Evolutionary conservation across 2,113 vertebrate species (phyloP).

Genomic region (Lota lota): DNA sequence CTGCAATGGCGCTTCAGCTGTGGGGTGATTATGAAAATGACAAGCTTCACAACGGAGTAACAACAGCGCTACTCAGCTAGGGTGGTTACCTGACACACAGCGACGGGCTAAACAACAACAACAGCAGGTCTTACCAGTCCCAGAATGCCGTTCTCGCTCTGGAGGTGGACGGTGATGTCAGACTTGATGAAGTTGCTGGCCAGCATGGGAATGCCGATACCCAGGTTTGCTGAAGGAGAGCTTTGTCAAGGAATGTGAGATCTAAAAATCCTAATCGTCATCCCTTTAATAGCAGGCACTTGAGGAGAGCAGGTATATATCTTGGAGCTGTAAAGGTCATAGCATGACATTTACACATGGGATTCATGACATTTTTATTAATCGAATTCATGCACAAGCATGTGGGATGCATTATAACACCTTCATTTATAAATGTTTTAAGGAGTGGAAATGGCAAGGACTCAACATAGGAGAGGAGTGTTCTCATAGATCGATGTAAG

Average conservation of each 20-base stretch:
- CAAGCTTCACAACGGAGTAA: background rate
- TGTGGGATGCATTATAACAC: too few relatives aligned
- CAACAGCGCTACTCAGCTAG: conserved; percentile 12
- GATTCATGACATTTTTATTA: too few relatives aligned
- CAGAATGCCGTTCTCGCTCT: conserved; percentile 97
- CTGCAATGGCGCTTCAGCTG: background rate
- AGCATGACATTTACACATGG: too few relatives aligned
- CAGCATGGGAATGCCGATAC: conserved; percentile 95
- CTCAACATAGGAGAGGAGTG: too few relatives aligned
- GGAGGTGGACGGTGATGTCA: conserved; percentile 91
- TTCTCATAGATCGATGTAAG: too few relatives aligned
- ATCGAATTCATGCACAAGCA: too few relatives aligned
- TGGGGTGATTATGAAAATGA: conserved; percentile 3
- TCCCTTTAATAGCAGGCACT: too few relatives aligned
- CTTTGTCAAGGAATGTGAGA: conserved; percentile 43
- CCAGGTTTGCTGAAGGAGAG: conserved; percentile 84
- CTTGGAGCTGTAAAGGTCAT: too few relatives aligned
- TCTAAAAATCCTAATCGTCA: too few relatives aligned
- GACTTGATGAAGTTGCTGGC: conserved; percentile 96
- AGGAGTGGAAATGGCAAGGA: too few relatives aligned
- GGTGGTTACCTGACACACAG: conserved; percentile 9
- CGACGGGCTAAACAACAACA: background rate
- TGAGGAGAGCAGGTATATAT: too few relatives aligned
- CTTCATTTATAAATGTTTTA: too few relatives aligned
- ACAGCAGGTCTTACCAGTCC: conserved; percentile 85